A percentile compares a stretch with the other conserved stretches of the same genome.
These are phyloP conservation scores for Mizuhopecten yessoensis DNA, from an alignment of 1,140 invertebrate genomes.

Conservation along the genomic window DNA sequence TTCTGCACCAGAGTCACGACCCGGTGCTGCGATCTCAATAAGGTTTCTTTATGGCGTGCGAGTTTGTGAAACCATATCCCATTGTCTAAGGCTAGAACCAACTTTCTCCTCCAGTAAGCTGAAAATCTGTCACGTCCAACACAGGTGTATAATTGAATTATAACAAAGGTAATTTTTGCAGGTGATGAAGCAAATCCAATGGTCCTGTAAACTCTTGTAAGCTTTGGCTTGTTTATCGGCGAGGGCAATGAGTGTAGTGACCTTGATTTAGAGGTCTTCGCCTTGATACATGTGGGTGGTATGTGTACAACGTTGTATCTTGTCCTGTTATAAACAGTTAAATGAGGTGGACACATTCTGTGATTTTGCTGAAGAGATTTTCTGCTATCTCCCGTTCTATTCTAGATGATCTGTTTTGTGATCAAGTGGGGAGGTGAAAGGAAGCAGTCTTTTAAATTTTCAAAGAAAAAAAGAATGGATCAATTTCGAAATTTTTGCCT, in stretches of 20 bases:
- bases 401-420: no score
- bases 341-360: background rate
- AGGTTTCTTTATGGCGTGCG: slow-evolving; percentile 26
- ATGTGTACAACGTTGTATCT: background rate
- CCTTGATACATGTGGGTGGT: slow-evolving; percentile 14
- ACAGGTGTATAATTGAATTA: slow-evolving; percentile 29
- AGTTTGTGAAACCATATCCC: slow-evolving; percentile 38
- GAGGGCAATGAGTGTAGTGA: background rate
- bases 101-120: slow-evolving; percentile 30
- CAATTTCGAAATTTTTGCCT: no score
- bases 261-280: slow-evolving; percentile 32
- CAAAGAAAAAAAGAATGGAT: no score
- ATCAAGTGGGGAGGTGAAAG: no score
- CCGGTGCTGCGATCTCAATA: background rate
- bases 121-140: slow-evolving; percentile 2
- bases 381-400: no score
- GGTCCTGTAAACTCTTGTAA: slow-evolving; percentile 34
- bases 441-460: no score
- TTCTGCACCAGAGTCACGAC: background rate
- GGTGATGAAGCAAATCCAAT: slow-evolving; percentile 12
- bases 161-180: slow-evolving; percentile 21
- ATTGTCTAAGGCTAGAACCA: slow-evolving; percentile 23
- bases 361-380: background rate
- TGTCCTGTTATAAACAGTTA: background rate
- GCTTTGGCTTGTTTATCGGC: background rate